phyloP scores from a whole-genome alignment of 2,888 invertebrate species.

The Carpatolechia fugitivella region DNA sequence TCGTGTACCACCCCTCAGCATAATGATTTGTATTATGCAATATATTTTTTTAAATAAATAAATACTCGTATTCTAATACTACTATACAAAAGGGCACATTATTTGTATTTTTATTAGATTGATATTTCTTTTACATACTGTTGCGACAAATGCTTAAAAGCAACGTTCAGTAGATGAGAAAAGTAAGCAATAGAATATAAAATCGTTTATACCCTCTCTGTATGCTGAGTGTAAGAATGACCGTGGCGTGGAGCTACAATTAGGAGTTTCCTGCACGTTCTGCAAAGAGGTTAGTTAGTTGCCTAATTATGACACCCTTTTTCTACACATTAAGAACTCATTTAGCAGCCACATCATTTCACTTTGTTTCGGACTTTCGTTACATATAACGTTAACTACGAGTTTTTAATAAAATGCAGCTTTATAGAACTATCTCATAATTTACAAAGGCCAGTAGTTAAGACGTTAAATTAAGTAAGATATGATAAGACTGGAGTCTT shows the following conservation, averaged over 20 bases:
- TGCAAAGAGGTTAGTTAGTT: conserved; percentile 45
- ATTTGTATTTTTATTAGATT: too few species aligned
- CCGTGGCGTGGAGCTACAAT: conserved; percentile 38
- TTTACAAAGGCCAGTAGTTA: too few species aligned
- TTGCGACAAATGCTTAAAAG: too few species aligned
- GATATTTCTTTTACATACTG: too few species aligned
- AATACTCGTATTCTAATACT: too few species aligned
- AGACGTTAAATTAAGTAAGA: too few species aligned
- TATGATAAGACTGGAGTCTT: too few species aligned
- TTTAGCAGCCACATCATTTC: conserved; percentile 14
- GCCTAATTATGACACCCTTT: conserved; percentile 51
- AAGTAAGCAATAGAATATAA: neutral
- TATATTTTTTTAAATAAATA: too few species aligned
- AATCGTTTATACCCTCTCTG: neutral
- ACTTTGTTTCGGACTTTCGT: conserved; percentile 12
- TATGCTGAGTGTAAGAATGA: conserved; percentile 7
- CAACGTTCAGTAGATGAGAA: neutral
- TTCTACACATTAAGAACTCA: conserved; percentile 29
- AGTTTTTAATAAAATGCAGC: too few species aligned
- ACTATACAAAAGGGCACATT: too few species aligned
- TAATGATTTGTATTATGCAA: too few species aligned
- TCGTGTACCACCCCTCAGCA: conserved; percentile 8
- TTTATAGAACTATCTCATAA: too few species aligned
- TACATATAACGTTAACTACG: neutral
- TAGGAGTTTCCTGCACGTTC: conserved; percentile 49